Percentiles rank a stretch among this genome's conserved stretches.
These are phyloP conservation scores for Acronicta alni DNA, from an alignment of 2,888 invertebrate species.

Conservation along the genomic window DNA sequence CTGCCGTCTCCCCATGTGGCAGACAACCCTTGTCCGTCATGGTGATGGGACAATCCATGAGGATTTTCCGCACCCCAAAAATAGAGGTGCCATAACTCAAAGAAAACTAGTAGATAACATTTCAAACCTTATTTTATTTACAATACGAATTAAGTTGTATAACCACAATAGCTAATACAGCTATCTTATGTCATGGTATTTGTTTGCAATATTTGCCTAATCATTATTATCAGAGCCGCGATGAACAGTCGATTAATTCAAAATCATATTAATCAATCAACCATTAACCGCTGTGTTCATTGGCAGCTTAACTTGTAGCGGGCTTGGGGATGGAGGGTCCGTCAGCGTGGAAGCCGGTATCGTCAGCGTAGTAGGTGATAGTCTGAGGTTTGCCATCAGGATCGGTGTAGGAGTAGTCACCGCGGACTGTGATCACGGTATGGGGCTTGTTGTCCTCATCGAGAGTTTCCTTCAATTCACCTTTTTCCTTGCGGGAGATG, in stretches of 20 bases:
- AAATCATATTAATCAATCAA: slow-evolving; percentile 33
- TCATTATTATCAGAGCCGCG: slow-evolving; percentile 20
- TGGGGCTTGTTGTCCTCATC: slow-evolving; percentile 90
- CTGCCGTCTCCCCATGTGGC: too few species aligned
- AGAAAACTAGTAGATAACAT: slow-evolving; percentile 5
- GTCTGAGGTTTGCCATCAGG: slow-evolving; percentile 86
- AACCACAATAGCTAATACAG: slow-evolving; percentile 71
- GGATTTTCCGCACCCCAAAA: too few species aligned
- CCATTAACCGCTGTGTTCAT: slow-evolving; percentile 39
- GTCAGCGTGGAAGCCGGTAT: slow-evolving; percentile 90
- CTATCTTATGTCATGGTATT: slow-evolving; percentile 20
- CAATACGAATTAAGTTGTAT: slow-evolving; percentile 58
- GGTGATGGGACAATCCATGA: too few species aligned
- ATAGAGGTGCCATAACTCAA: too few species aligned
- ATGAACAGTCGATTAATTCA: slow-evolving; percentile 24
- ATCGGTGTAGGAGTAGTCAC: slow-evolving; percentile 89
- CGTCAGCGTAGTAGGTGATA: slow-evolving; percentile 89
- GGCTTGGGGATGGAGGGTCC: slow-evolving; percentile 90
- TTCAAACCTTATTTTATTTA: slow-evolving; percentile 37
- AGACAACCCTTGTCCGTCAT: too few species aligned
- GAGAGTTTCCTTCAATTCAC: slow-evolving; percentile 74
- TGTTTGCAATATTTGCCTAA: slow-evolving; percentile 20
- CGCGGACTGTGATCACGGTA: slow-evolving; percentile 88
- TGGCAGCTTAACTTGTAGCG: slow-evolving; percentile 62
- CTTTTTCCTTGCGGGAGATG: slow-evolving; percentile 85